Evolutionary conservation across 2,888 invertebrate species (phyloP).

Genomic region (Lithosia quadra): DNA sequence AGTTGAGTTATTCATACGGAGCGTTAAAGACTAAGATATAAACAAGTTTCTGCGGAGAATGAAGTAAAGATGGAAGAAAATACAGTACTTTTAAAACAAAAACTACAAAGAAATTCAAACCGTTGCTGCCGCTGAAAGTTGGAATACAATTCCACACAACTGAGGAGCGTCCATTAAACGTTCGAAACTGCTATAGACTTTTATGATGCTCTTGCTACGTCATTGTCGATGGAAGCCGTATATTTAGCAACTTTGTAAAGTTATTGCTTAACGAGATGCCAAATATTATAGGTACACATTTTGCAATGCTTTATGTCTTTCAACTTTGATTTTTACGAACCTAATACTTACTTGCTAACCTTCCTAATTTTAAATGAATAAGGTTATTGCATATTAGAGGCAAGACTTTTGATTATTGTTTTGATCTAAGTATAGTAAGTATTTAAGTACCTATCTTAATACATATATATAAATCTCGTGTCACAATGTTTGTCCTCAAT

Average conservation of each 20-base stretch:
- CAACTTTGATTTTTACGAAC: conserved; percentile 15
- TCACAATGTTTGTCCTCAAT: too few relatives aligned
- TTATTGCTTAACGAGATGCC: conserved; percentile 54
- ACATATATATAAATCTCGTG: too few relatives aligned
- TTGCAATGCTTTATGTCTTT: conserved; percentile 35
- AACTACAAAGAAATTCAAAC: conserved; percentile 50
- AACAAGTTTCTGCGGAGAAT: conserved; percentile 27
- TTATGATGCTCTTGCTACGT: conserved; percentile 63
- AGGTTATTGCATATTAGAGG: too few relatives aligned
- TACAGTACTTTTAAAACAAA: conserved; percentile 40
- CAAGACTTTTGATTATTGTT: too few relatives aligned
- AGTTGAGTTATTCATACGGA: conserved; percentile 25
- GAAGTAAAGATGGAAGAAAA: conserved; percentile 37
- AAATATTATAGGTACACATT: conserved; percentile 35
- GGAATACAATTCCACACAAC: conserved; percentile 55
- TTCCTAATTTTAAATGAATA: background rate
- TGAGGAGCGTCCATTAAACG: conserved; percentile 60
- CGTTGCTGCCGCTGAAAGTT: conserved; percentile 52
- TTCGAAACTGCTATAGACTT: conserved; percentile 63
- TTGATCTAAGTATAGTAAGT: background rate
- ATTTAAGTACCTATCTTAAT: too few relatives aligned
- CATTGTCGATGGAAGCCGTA: conserved; percentile 57
- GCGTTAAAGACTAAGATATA: conserved; percentile 24
- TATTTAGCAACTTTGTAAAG: conserved; percentile 66
- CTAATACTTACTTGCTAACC: background rate